phyloP scores from a whole-genome alignment of 2,113 vertebrate species.

The Leiothrix lutea region DNA sequence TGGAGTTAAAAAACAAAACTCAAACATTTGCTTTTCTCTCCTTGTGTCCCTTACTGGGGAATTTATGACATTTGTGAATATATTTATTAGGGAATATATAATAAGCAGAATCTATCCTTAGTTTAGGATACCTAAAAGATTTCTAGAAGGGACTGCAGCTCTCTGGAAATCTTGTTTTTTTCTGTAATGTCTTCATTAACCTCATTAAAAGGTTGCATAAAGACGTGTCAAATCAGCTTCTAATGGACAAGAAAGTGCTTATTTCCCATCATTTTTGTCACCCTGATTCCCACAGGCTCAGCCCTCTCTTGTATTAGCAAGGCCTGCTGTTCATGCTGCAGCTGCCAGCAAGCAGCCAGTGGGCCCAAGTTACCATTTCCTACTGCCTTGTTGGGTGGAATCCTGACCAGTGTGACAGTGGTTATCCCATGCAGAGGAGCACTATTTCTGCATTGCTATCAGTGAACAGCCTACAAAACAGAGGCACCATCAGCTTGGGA shows the following conservation, averaged over 20 bases:
- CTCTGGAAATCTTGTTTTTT: neutral
- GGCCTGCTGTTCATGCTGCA: neutral
- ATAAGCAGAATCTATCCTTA: neutral
- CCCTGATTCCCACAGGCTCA: neutral
- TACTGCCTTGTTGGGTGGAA: neutral
- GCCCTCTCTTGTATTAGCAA: neutral
- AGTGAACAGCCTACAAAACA: neutral
- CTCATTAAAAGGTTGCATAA: neutral
- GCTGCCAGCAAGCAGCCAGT: neutral
- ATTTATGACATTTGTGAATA: neutral
- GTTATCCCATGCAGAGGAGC: neutral
- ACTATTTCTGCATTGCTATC: neutral
- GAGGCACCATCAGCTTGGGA: neutral
- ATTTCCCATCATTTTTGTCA: neutral
- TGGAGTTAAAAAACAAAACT: neutral
- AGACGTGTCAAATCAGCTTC: neutral
- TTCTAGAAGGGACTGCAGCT: neutral
- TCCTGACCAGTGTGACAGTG: neutral
- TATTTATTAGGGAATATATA: neutral
- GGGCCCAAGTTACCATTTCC: neutral
- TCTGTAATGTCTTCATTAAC: neutral
- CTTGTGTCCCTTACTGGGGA: neutral
- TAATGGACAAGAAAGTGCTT: neutral
- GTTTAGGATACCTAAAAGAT: neutral
- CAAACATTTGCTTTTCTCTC: neutral